phyloP scores from a whole-genome alignment of 64 coral and sea anemone genomes.

The Actinia tenebrosa region DNA sequence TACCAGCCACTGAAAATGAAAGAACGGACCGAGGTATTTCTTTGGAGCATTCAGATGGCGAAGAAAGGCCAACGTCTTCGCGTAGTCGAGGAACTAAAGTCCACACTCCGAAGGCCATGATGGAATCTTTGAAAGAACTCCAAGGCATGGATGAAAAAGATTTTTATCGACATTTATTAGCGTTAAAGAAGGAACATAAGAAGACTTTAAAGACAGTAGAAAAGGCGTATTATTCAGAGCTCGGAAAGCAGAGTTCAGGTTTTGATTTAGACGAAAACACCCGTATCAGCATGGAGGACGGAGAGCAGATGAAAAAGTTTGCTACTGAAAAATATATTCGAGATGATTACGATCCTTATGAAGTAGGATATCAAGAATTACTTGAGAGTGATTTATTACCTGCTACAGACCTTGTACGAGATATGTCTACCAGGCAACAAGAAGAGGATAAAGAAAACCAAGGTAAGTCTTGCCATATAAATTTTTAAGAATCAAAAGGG shows the following conservation, averaged over 20 bases:
- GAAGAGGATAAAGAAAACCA: constrained; percentile 64
- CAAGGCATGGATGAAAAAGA: constrained; percentile 69
- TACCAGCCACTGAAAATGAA: constrained; percentile 88
- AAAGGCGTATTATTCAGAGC: constrained; percentile 82
- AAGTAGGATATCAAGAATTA: constrained; percentile 14
- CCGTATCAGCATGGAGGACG: constrained; percentile 50
- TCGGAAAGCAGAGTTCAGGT: constrained; percentile 46
- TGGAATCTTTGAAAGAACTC: constrained; percentile 63
- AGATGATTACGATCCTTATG: constrained; percentile 62
- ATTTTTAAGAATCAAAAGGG: neutral
- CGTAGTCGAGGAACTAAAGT: constrained; percentile 41
- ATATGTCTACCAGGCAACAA: constrained; percentile 27
- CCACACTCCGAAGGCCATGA: constrained; percentile 48
- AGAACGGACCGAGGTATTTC: constrained; percentile 16
- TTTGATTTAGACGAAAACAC: constrained; percentile 80
- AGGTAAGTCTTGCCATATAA: constrained; percentile 27
- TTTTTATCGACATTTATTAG: constrained; percentile 84
- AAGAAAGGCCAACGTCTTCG: constrained; percentile 20
- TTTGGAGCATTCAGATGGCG: constrained; percentile 23
- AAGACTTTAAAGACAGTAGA: constrained; percentile 88
- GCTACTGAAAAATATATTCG: constrained; percentile 28
- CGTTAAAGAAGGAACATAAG: constrained; percentile 84
- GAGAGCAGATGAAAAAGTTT: constrained; percentile 7
- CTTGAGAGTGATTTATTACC: constrained; percentile 30
- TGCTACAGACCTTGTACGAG: constrained; percentile 22